Evolutionary conservation across 2,888 invertebrate species (phyloP), one percentile per base, ranked within the genome.

Genomic region (Silvanus unidentatus): DNA sequence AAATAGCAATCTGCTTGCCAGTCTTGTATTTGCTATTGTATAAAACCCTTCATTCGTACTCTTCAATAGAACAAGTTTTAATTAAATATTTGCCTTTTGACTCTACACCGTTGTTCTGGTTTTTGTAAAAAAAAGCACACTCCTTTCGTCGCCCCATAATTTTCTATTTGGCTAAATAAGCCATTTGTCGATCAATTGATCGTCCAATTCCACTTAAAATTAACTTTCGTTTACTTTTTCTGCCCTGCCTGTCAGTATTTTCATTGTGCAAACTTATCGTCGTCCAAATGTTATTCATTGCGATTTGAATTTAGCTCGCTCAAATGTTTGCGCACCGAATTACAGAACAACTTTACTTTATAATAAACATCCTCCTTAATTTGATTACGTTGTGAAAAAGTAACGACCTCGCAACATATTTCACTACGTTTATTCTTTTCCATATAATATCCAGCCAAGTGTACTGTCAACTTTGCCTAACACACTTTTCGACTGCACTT

Each of bases 391-490:
- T 22, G 3, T 22, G 22, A 22, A 22, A 22, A 22, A 22, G 22
- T 22, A 22, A 22, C 3, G 22, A 5, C 8, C 8, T 8, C 22
- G 22, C 22, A 22, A 22, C 3, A 22, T 22, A 5, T 22, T 22
- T 22, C n/a, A n/a, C n/a, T n/a, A n/a, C n/a, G n/a, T n/a, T n/a
- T n/a, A n/a, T n/a, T n/a, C n/a, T n/a, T n/a, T n/a, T n/a, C n/a
- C n/a, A n/a, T n/a, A n/a, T 55, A 58, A 58, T 54, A 56, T 50
- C 56, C 50, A 46, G 52, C 54, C 50, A 52, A 55, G 54, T 54
- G 53, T 50, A 49, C 49, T 54, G 53, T 45, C 48, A 50, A 48
- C 51, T 51, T 49, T 46, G 15, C 30, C 14, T 40, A 43, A 15
- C 40, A 43, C 16, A 45, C 37, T 43, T 43, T 37, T 40, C n/a